Conservation (phyloP, 2,888 invertebrate species). For the Orchesella flavescens region DNA sequence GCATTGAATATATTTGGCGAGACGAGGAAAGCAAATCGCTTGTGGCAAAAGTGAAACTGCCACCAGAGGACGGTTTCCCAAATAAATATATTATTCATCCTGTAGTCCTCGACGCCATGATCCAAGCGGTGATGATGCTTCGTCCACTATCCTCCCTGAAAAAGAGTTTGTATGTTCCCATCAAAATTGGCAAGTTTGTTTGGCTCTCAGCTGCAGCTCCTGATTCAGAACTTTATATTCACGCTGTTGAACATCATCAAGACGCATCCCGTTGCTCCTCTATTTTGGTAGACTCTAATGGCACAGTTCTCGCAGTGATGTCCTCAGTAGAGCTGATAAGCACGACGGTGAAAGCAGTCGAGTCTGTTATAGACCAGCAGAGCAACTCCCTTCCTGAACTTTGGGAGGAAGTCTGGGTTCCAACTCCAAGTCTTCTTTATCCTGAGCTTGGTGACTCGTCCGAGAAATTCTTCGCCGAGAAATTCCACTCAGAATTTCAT, state of each 20-base stretch:
- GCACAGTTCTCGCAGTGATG: not conserved
- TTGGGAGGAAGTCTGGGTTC: constrained; percentile 31
- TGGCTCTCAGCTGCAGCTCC: not conserved
- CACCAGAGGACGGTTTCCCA: not conserved
- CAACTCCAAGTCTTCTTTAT: not conserved
- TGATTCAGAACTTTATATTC: not conserved
- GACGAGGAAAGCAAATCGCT: not conserved
- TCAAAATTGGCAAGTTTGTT: not conserved
- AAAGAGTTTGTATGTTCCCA: no score
- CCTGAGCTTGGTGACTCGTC: no score
- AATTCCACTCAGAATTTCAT: no score
- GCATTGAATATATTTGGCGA: constrained; percentile 28
- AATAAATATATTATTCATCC: constrained; percentile 52
- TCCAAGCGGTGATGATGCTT: not conserved
- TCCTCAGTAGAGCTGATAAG: not conserved
- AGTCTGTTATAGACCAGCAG: constrained; percentile 23
- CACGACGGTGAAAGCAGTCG: constrained; percentile 17
- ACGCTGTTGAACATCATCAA: not conserved
- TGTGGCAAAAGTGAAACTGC: not conserved
- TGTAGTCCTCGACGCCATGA: constrained; percentile 27
- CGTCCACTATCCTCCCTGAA: no score
- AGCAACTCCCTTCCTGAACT: not conserved
- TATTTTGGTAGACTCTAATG: not conserved
- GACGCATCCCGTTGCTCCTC: no score
- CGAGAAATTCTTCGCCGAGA: not conserved